Evolutionary conservation across 2,113 vertebrate genomes (phyloP).

Genomic region (Grammomys dolichurus): DNA sequence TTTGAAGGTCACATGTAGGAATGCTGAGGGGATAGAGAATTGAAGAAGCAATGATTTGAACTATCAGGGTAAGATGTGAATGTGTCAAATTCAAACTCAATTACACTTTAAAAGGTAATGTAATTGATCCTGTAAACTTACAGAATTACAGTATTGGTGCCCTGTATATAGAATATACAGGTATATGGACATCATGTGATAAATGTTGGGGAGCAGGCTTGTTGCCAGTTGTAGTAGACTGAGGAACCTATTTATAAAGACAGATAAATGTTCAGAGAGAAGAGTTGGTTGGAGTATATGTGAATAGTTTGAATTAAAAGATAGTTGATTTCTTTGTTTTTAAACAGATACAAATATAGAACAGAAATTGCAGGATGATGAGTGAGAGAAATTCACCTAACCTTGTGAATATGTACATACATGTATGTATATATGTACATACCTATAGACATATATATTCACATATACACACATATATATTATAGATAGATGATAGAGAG

Average conservation of each 20-base stretch:
- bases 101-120: not conserved
- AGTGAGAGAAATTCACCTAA: not conserved
- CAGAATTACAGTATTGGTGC: not conserved
- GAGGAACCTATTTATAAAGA: not conserved
- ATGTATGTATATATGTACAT: not conserved
- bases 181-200: not conserved
- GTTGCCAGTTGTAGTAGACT: not conserved
- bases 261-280: not conserved
- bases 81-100: not conserved
- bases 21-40: not conserved
- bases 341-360: not conserved
- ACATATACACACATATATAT: not conserved
- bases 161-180: not conserved
- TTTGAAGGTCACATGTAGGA: not conserved
- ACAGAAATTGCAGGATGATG: not conserved
- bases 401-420: not conserved
- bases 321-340: not conserved
- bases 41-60: not conserved
- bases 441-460: not conserved
- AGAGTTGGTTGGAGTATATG: not conserved
- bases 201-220: not conserved
- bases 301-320: not conserved
- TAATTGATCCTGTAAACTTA: not conserved
- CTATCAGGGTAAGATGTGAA: not conserved
- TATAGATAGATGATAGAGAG: no score